Conservation (phyloP, 2,888 invertebrate species). For the Drosophila lacicola region DNA sequence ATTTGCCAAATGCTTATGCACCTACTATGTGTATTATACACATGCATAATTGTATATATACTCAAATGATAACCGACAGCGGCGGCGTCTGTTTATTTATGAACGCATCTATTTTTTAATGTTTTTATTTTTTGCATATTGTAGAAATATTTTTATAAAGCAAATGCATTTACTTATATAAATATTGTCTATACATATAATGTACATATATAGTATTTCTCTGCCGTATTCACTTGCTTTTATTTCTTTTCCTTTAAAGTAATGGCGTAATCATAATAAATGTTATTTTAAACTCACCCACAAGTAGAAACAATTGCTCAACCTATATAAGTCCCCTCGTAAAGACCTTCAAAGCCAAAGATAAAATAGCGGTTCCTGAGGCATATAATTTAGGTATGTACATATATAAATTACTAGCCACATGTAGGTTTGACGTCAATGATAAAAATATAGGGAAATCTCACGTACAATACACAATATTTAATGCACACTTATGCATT, state of each 20-base stretch:
- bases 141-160: constrained; percentile 33
- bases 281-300: background rate
- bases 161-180: constrained; percentile 22
- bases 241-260: background rate
- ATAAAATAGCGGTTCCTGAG: constrained; percentile 20
- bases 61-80: constrained; percentile 64
- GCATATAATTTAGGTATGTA: constrained; percentile 1
- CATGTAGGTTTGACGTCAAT: constrained; percentile 18
- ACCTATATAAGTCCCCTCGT: background rate
- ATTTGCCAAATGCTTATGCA: constrained; percentile 35
- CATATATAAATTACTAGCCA: background rate
- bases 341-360: constrained; percentile 7
- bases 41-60: constrained; percentile 20
- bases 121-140: constrained; percentile 38
- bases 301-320: constrained; percentile 6
- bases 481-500: background rate
- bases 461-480: background rate
- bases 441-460: background rate
- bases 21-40: background rate
- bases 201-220: background rate
- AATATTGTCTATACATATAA: constrained; percentile 3
- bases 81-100: constrained; percentile 56
- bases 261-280: background rate
- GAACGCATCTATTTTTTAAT: constrained; percentile 43
- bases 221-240: background rate